Percentiles rank a stretch among this genome's conserved stretches.
phyloP scores from a whole-genome alignment of 1,140 invertebrate species.

The Drosophila arawakana region DNA sequence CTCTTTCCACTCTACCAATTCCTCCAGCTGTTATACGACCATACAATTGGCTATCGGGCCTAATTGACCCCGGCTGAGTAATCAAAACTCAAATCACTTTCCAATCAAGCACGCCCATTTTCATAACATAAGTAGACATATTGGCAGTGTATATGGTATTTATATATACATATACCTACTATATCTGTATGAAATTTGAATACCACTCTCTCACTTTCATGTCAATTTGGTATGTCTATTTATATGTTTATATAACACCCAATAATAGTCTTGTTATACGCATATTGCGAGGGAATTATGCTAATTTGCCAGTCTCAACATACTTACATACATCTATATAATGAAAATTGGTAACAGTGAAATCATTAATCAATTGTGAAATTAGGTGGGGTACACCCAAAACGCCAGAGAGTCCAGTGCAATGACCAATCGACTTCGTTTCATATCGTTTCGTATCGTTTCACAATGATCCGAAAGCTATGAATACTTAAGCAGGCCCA shows the following conservation, averaged over 20 bases:
- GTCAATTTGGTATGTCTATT: constrained; percentile 51
- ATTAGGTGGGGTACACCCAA: constrained; percentile 58
- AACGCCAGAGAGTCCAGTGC: constrained; percentile 43
- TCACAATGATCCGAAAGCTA: constrained; percentile 44
- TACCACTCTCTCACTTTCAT: constrained; percentile 64
- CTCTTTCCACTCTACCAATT: neutral
- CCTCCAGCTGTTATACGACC: neutral
- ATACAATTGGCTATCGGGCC: constrained; percentile 17
- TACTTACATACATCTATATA: constrained; percentile 24
- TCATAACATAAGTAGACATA: constrained; percentile 11
- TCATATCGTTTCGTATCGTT: constrained; percentile 39
- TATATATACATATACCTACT: neutral
- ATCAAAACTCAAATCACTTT: constrained; percentile 69
- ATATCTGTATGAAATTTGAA: neutral
- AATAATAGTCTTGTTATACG: constrained; percentile 72
- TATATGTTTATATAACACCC: constrained; percentile 66
- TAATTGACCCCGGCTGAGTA: constrained; percentile 39
- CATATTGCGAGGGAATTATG: constrained; percentile 70
- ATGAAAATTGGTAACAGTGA: constrained; percentile 47
- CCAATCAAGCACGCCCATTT: constrained; percentile 74
- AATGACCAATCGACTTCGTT: constrained; percentile 66
- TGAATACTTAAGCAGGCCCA: constrained; percentile 52
- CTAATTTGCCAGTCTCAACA: constrained; percentile 59
- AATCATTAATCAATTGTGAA: constrained; percentile 80
- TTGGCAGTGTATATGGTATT: neutral